A percentile compares a stretch with the other conserved stretches of the same genome.
These are phyloP conservation scores for Protonibea diacanthus DNA, from an alignment of 2,797 vertebrate genomes.

Conservation along the genomic window DNA sequence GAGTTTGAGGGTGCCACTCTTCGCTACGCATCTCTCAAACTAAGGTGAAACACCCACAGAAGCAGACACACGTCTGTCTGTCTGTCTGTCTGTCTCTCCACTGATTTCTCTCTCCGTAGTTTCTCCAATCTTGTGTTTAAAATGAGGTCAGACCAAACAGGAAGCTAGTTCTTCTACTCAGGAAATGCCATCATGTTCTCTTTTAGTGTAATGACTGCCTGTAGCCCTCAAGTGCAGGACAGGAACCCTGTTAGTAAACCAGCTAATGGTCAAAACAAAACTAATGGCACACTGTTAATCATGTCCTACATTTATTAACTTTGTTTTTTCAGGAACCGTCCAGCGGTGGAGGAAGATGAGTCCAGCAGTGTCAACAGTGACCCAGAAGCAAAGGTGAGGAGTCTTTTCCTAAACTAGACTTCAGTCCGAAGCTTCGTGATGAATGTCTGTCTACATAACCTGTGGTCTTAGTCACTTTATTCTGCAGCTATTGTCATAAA, in stretches of 20 bases:
- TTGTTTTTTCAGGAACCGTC: conserved; percentile 86
- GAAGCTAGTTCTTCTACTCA: conserved; percentile 43
- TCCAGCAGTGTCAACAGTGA: conserved; percentile 91
- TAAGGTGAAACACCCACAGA: conserved; percentile 86
- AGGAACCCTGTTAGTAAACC: conserved; percentile 17
- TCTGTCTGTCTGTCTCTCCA: neutral
- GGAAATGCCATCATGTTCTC: conserved; percentile 62
- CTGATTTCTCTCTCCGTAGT: neutral
- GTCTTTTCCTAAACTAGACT: neutral
- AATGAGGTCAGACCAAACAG: conserved; percentile 56
- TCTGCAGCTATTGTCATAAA: neutral
- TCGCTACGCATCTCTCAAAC: conserved; percentile 96
- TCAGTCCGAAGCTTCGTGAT: neutral
- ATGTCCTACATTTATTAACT: neutral
- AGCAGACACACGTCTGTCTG: neutral
- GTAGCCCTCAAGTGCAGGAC: conserved; percentile 27
- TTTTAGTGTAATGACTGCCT: conserved; percentile 50
- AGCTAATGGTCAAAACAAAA: conserved; percentile 18
- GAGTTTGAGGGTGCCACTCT: conserved; percentile 98
- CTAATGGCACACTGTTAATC: conserved; percentile 4
- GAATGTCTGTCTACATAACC: neutral
- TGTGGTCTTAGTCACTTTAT: neutral
- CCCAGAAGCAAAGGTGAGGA: conserved; percentile 92
- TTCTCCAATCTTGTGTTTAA: conserved; percentile 45
- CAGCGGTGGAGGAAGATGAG: conserved; percentile 91